Percentiles rank a stretch among this genome's conserved stretches.
These are phyloP conservation scores for Megalonaias nervosa DNA, from an alignment of 1,140 invertebrate species.

Conservation along the genomic window DNA sequence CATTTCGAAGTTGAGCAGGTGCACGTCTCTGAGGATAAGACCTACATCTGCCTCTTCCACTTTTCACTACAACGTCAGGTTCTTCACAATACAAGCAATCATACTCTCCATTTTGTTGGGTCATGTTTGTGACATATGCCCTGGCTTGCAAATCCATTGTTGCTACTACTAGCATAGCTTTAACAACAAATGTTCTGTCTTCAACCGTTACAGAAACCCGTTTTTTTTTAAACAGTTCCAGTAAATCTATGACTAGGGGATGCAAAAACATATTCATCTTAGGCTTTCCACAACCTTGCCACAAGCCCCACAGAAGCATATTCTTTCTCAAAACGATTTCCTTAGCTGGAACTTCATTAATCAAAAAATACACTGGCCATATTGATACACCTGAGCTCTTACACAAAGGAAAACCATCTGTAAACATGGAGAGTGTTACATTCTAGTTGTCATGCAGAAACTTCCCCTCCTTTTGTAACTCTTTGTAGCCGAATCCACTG, in stretches of 20 bases:
- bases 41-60: slow-evolving; percentile 17
- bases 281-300: slow-evolving; percentile 18
- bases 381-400: slow-evolving; percentile 20
- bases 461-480: slow-evolving; percentile 10
- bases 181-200: slow-evolving; percentile 12
- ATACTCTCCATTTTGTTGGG: slow-evolving; percentile 25
- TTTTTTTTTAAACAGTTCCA: slow-evolving; percentile 11
- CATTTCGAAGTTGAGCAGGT: neutral
- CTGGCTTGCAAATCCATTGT: slow-evolving; percentile 35
- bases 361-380: slow-evolving; percentile 34
- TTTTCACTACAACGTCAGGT: slow-evolving; percentile 8
- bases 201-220: slow-evolving; percentile 7
- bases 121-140: slow-evolving; percentile 22
- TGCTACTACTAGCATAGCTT: slow-evolving; percentile 21
- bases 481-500: too few species aligned
- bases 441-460: slow-evolving; percentile 14
- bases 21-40: slow-evolving; percentile 16
- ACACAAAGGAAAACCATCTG: slow-evolving; percentile 33
- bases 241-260: slow-evolving; percentile 14
- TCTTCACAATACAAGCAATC: slow-evolving; percentile 26
- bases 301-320: slow-evolving; percentile 28
- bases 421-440: slow-evolving; percentile 27
- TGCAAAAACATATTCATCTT: slow-evolving; percentile 11
- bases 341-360: slow-evolving; percentile 26
- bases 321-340: slow-evolving; percentile 23